Evolutionary conservation across 2,113 vertebrate genomes (phyloP).

Genomic region (Colius striatus): DNA sequence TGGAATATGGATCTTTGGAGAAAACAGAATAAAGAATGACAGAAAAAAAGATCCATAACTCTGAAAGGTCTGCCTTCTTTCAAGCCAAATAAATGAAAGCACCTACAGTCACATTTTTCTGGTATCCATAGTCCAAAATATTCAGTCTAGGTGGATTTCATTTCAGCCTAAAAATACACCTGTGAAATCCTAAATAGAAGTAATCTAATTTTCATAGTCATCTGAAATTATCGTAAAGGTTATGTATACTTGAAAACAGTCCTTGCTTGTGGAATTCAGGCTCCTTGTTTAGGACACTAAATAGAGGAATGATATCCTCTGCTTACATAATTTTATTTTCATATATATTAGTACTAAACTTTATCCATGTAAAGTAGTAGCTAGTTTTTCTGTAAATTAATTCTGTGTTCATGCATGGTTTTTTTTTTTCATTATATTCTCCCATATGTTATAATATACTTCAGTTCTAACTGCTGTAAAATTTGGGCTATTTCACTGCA

Average conservation of each 20-base stretch:
- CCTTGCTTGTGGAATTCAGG: not conserved
- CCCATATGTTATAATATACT: not conserved
- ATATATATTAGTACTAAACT: not conserved
- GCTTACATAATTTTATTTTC: not conserved
- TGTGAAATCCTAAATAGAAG: not conserved
- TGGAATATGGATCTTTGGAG: not conserved
- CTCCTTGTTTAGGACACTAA: not conserved
- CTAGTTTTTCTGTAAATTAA: not conserved
- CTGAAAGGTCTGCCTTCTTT: not conserved
- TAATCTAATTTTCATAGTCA: not conserved
- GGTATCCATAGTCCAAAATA: not conserved
- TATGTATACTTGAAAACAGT: not conserved
- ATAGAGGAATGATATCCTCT: not conserved
- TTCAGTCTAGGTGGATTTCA: not conserved
- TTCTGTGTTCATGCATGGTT: not conserved
- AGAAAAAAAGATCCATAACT: not conserved
- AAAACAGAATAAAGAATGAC: not conserved
- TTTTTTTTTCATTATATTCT: not conserved
- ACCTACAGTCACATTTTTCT: not conserved
- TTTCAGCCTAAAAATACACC: not conserved
- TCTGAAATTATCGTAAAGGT: not conserved
- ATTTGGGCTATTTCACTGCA: not conserved
- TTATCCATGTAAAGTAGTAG: not conserved
- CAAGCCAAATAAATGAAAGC: not conserved
- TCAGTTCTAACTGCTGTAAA: not conserved